Conservation (phyloP, 2,888 invertebrate genomes). For the Cataglyphis rosenhaueri region DNA sequence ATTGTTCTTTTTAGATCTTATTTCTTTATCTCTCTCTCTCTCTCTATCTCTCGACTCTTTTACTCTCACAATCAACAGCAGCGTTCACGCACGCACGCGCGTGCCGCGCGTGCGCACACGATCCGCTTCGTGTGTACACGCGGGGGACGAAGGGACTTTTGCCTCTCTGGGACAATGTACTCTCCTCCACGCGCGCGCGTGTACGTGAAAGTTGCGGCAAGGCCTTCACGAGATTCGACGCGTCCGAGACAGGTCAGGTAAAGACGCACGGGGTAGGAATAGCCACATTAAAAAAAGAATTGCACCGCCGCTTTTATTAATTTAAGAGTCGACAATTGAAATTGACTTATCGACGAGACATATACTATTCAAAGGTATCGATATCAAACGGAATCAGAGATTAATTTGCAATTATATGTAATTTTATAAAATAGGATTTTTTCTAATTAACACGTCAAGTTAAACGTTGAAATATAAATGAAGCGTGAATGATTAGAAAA, state of each 20-base stretch:
- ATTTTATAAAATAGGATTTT: neutral
- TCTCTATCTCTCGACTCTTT: neutral
- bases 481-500: neutral
- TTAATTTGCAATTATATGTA: conserved; percentile 15
- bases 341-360: neutral
- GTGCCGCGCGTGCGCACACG: conserved; percentile 30
- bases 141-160: conserved; percentile 7
- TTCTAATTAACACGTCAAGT: neutral
- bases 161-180: conserved; percentile 42
- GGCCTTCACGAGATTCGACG: conserved; percentile 32
- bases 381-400: neutral
- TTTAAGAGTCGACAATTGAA: conserved; percentile 18
- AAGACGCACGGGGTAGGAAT: conserved; percentile 11
- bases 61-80: neutral
- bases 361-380: conserved; percentile 18
- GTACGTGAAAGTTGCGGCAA: conserved; percentile 35
- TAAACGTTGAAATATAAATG: neutral
- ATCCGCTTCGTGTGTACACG: conserved; percentile 7
- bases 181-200: conserved; percentile 18
- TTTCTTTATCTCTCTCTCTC: neutral
- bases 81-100: conserved; percentile 11
- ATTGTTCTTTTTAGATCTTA: neutral
- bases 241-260: conserved; percentile 5
- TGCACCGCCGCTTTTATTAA: conserved; percentile 15
- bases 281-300: conserved; percentile 20